A percentile compares a stretch with the other conserved stretches of the same genome.
phyloP scores from a whole-genome alignment of 2,797 vertebrate genomes.

The Rhinogobio ventralis region DNA sequence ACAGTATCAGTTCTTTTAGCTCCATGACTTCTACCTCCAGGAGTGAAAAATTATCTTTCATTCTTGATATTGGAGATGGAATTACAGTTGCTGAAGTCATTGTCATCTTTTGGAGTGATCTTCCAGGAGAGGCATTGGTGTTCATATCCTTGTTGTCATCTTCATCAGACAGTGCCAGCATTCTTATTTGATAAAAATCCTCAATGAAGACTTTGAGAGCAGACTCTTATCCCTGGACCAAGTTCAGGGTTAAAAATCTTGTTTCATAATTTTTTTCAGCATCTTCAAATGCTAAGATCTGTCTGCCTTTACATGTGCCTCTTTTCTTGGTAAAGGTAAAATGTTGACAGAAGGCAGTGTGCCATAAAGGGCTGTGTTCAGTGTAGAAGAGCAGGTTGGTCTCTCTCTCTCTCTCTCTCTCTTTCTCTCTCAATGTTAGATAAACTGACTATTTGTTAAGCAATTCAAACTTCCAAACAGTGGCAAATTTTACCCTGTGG shows the following conservation, averaged over 20 bases:
- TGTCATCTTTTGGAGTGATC: not conserved
- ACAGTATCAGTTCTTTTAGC: not conserved
- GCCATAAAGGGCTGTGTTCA: too few relatives aligned
- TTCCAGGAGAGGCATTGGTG: not conserved
- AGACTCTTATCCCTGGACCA: not conserved
- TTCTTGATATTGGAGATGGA: not conserved
- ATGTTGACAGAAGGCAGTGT: not conserved
- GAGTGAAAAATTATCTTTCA: not conserved
- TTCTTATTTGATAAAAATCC: not conserved
- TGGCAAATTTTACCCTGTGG: too few relatives aligned
- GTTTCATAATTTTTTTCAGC: not conserved
- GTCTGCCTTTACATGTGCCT: constrained; percentile 2
- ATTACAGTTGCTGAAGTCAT: not conserved
- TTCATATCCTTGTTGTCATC: not conserved
- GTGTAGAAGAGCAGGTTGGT: too few relatives aligned
- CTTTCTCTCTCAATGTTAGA: not conserved
- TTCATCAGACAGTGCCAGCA: not conserved
- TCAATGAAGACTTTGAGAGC: not conserved
- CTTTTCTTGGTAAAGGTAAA: not conserved
- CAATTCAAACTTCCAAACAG: constrained; percentile 6
- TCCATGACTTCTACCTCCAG: not conserved
- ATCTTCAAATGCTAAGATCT: constrained; percentile 4
- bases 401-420: not conserved
- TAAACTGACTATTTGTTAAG: not conserved
- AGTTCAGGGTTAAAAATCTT: not conserved